Percentiles rank a stretch among this genome's conserved stretches.
These are phyloP conservation scores for Pelvicachromis taeniatus DNA, from an alignment of 2,113 vertebrate genomes.

Conservation along the genomic window DNA sequence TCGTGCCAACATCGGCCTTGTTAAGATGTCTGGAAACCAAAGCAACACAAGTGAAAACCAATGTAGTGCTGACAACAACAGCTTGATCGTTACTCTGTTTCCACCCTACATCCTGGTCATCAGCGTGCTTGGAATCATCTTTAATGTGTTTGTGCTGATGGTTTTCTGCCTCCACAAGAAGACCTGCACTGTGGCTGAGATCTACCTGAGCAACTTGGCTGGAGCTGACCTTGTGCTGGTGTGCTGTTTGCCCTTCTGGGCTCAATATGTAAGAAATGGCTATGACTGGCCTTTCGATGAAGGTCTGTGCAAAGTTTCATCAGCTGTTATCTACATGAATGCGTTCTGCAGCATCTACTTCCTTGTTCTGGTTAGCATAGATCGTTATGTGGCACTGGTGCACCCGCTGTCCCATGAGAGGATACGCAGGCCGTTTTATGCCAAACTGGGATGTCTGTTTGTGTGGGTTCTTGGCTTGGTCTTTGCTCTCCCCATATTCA, in stretches of 20 bases:
- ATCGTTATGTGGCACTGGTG: background rate
- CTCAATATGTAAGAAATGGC: background rate
- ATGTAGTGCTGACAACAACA: background rate
- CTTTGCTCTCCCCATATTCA: constrained; percentile 61
- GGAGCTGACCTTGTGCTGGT: background rate
- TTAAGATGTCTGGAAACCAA: background rate
- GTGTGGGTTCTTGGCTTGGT: background rate
- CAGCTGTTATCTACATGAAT: background rate
- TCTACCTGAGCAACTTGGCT: background rate
- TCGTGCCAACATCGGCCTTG: background rate
- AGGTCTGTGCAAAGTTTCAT: no score
- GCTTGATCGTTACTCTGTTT: constrained; percentile 65
- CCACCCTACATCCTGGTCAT: constrained; percentile 77
- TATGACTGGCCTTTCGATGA: no score
- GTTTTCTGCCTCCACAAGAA: background rate
- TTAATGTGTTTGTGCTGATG: background rate
- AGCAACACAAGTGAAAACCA: background rate
- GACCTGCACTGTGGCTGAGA: background rate
- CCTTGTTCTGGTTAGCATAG: background rate
- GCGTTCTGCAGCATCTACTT: background rate
- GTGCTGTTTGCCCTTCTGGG: background rate
- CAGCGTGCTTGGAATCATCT: constrained; percentile 31
- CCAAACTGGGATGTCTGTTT: constrained; percentile 73
- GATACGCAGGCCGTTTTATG: constrained; percentile 50
- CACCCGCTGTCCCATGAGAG: background rate